Base-by-base conservation (phyloP, 2,888 invertebrate genomes). In the Caenorhabditis angaria region DNA sequence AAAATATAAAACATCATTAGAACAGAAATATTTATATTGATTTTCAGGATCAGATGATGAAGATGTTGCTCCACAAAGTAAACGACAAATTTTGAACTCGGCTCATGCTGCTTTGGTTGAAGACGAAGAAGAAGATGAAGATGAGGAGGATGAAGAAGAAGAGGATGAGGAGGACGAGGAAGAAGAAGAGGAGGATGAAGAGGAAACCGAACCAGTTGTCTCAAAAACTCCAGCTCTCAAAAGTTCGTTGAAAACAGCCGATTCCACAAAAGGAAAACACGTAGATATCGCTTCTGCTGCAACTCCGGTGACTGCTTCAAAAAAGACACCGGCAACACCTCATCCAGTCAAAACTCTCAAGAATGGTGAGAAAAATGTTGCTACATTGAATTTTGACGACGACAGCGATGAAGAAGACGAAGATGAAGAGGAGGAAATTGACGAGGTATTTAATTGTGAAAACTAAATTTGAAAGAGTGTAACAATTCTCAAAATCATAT, bases 251-350 rank as follows among this genome's bases (percentile, higher is more conserved):
- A 78, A 80, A 53, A 29, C 60, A 24, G 57, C 68, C 3, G 65
- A 68, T 25, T 74, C 76, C 6, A 54, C 73, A 1, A 80, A 65
- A 57, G 70, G 61, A 51, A 80, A 77, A 58, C 76, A 81, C 54
- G 82, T 81, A 14, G 74, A 77, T 56, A 64, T 82, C 32, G 51
- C 71, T 24, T 50, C 70, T 10, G 75, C 67, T 18, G 65, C 68
- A 32, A 82, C 82, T 22, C 83, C 83, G 32, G 64, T 63, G 3
- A 71, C 77, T n/a, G 72, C 70, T 18, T 77, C 73, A 24, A 74
- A 73, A 61, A 82, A 82, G 56, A 70, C 73, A 29, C 82, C 82
- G 35, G 54, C 70, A 8, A 82, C 82, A 25, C 82, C 82, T 22
- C 80, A 80, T 55, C 82, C 82, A 22, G 65, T 59, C 0, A 80